Evolutionary conservation across 2,113 vertebrate genomes (phyloP).

Genomic region (Cariama cristata): DNA sequence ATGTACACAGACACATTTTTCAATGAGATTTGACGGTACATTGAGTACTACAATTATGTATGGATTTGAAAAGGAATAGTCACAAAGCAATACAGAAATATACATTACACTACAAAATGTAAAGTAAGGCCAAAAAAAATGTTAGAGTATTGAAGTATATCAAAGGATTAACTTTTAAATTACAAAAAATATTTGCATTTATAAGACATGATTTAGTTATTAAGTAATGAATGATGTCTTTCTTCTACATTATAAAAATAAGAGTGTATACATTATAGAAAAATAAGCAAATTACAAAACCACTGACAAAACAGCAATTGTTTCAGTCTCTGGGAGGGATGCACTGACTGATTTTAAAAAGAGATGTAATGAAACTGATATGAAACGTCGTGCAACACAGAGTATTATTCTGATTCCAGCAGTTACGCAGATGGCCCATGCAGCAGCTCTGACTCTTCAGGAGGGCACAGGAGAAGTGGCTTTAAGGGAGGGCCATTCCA

Average conservation of each 20-base stretch:
- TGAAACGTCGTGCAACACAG: background rate
- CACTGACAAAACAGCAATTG: background rate
- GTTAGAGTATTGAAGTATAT: background rate
- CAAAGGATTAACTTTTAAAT: background rate
- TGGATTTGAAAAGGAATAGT: background rate
- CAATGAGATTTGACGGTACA: background rate
- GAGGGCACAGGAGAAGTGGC: background rate
- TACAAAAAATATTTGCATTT: fast-evolving
- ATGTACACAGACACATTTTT: background rate
- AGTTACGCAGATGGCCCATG: background rate
- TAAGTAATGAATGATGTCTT: background rate
- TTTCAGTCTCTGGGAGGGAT: background rate
- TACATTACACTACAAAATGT: background rate
- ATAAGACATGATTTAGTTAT: background rate
- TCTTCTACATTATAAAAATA: background rate
- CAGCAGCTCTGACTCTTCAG: background rate
- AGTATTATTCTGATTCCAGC: background rate
- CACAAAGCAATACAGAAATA: background rate
- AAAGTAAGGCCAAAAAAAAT: background rate
- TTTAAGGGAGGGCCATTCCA: background rate
- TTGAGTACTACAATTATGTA: background rate
- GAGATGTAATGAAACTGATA: background rate
- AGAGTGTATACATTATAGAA: background rate
- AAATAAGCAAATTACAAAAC: background rate
- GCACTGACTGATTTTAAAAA: background rate